phyloP scores from a whole-genome alignment of 2,888 invertebrate species.

The Aporophyla nigra region DNA sequence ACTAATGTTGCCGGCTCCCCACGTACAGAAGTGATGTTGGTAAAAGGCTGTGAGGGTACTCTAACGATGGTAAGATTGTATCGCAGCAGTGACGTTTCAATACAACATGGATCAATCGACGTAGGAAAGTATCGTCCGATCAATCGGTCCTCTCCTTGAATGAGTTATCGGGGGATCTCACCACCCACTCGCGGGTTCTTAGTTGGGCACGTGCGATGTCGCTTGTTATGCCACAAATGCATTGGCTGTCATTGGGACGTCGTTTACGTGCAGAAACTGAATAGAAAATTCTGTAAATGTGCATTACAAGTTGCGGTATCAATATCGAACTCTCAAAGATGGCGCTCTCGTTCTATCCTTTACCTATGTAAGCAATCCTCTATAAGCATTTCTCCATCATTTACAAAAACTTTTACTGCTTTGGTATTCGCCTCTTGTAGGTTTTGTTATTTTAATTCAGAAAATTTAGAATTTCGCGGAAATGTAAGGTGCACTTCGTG shows the following conservation, averaged over 20 bases:
- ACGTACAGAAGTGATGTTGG: conserved; percentile 74
- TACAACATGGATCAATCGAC: conserved; percentile 86
- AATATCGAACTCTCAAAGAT: conserved; percentile 6
- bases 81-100: conserved; percentile 89
- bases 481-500: conserved; percentile 77
- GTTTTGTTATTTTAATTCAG: conserved; percentile 63
- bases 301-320: conserved; percentile 5
- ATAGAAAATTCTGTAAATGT: conserved; percentile 31
- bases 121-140: conserved; percentile 78
- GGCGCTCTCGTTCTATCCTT: background rate
- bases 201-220: conserved; percentile 70
- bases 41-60: conserved; percentile 76
- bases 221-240: conserved; percentile 44
- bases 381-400: conserved; percentile 29
- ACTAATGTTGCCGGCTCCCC: conserved; percentile 80
- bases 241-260: conserved; percentile 32
- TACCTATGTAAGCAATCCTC: conserved; percentile 5
- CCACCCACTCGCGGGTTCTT: conserved; percentile 71
- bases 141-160: conserved; percentile 72
- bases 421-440: conserved; percentile 65
- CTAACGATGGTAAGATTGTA: conserved; percentile 88
- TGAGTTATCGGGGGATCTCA: conserved; percentile 74
- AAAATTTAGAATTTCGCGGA: conserved; percentile 71
- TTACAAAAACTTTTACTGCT: conserved; percentile 26
- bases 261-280: conserved; percentile 25